phyloP scores from a whole-genome alignment of 2,888 invertebrate genomes.

The Thymelicus acteon region DNA sequence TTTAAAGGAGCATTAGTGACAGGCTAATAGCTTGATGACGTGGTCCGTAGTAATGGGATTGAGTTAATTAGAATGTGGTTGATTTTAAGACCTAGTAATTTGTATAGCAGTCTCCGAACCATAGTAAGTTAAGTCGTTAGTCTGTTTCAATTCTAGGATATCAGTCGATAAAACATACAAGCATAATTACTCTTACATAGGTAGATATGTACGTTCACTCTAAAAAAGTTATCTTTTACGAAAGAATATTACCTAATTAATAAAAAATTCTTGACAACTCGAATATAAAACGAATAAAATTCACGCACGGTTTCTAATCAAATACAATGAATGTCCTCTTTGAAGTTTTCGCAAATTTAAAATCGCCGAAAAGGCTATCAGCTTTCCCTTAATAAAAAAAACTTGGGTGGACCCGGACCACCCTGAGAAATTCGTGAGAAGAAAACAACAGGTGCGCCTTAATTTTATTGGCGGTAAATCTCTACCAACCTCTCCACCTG shows the following conservation, averaged over 20 bases:
- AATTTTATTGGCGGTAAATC: slow-evolving; percentile 19
- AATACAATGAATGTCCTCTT: slow-evolving; percentile 25
- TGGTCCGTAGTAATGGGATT: too few relatives aligned
- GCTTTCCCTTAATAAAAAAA: slow-evolving; percentile 38
- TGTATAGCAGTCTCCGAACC: too few relatives aligned
- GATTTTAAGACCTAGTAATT: too few relatives aligned
- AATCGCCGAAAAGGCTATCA: slow-evolving; percentile 38
- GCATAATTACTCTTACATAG: too few relatives aligned
- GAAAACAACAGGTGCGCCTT: slow-evolving; percentile 45
- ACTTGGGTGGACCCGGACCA: slow-evolving; percentile 34
- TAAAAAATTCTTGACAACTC: neutral
- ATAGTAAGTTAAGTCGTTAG: too few relatives aligned
- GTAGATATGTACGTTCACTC: too few relatives aligned
- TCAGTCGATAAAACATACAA: too few relatives aligned
- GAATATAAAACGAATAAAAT: slow-evolving; percentile 6
- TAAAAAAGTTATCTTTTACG: too few relatives aligned
- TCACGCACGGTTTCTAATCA: slow-evolving; percentile 27
- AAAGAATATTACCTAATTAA: neutral
- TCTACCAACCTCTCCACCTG: neutral
- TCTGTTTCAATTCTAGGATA: too few relatives aligned
- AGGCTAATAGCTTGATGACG: too few relatives aligned
- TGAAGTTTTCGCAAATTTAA: slow-evolving; percentile 32
- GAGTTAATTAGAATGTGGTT: too few relatives aligned
- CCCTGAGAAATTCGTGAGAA: slow-evolving; percentile 45
- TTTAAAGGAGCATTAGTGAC: too few relatives aligned